A percentile compares a stretch with the other conserved stretches of the same genome.
Conservation (phyloP, 2,888 invertebrate genomes). For the Mesorhabditis sp. region DNA sequence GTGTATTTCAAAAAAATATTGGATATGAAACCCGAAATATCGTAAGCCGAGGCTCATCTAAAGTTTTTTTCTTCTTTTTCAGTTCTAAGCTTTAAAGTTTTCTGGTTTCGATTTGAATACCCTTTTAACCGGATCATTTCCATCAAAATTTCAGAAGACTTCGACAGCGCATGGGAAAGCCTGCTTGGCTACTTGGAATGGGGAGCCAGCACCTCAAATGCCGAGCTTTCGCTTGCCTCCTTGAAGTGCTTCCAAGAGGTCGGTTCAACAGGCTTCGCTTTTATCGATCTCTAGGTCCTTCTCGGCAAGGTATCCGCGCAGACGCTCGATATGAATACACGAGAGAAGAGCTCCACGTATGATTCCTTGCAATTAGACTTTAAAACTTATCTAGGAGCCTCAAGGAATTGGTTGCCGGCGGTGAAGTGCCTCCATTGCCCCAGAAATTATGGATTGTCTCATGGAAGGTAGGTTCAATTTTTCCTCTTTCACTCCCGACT, state of each 20-base stretch:
- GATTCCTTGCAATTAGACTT: neutral
- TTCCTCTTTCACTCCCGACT: neutral
- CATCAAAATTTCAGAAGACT: constrained; percentile 71
- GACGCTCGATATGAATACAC: constrained; percentile 41
- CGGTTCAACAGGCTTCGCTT: too few species aligned
- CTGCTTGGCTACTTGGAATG: constrained; percentile 89
- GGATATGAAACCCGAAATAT: too few species aligned
- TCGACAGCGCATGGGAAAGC: constrained; percentile 86
- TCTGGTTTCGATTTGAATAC: neutral
- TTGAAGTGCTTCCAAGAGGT: constrained; percentile 95
- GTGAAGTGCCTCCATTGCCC: constrained; percentile 36
- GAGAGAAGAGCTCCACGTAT: constrained; percentile 20
- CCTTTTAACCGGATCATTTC: too few species aligned
- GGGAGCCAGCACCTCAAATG: constrained; percentile 79
- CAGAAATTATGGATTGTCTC: constrained; percentile 50
- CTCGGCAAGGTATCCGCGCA: constrained; percentile 36
- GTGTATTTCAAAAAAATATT: too few species aligned
- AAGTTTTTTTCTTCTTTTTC: constrained; percentile 3
- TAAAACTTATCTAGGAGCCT: neutral
- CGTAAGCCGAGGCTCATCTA: too few species aligned
- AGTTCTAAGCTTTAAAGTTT: neutral
- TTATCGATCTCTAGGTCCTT: constrained; percentile 18
- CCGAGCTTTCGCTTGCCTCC: constrained; percentile 86
- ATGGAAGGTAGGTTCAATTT: constrained; percentile 34
- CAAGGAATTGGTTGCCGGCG: constrained; percentile 14